Evolutionary conservation across 2,888 invertebrate genomes (phyloP), one percentile per base, ranked within the genome.

Genomic region (Eumacrocentrus americanus): DNA sequence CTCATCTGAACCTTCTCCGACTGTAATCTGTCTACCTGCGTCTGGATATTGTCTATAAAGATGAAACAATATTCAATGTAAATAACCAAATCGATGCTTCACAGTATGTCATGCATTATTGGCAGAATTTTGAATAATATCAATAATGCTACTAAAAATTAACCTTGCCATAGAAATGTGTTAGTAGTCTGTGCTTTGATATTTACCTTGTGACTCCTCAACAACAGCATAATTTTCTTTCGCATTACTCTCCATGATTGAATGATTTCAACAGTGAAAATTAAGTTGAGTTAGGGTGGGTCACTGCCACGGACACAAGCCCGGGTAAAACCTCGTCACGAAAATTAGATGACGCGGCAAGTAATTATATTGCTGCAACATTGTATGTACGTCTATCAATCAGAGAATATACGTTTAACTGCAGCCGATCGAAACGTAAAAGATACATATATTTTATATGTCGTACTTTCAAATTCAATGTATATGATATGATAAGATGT

Each of bases 1-100:
- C 91, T 89, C 76, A 92, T 86, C 75, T 88, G 86, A 67, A 84
- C 83, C 71, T 89, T 89, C 74, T 89, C 88, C 14, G 76, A 71
- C 71, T 87, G 84, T 51, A 80, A 59, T 55, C 64, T 70, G 34
- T 65, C 66, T 2, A 79, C 57, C 59, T 72, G 76, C 5, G 65
- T 50, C 29, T 66, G 66, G 12, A 71, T 46, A 58, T 73, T 73
- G n/a, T 69, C 75, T 73, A 60, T 51, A 67, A 23, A 23, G 37
- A 47, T 34, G 18, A 12, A 58, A 38, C 22, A 20, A 22, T 34
- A 12, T 38, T 25, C n/a, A 2, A 42, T n/a, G 23, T 51, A 14
- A 37, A 25, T 12, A 42, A 42, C 11, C 34, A 9, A 29, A n/a
- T n/a, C 20, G 11, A 34, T 44, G 34, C 12, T 12, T 14, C 18